Evolutionary conservation across 2,113 vertebrate genomes (phyloP).

Genomic region (Podilymbus podiceps): DNA sequence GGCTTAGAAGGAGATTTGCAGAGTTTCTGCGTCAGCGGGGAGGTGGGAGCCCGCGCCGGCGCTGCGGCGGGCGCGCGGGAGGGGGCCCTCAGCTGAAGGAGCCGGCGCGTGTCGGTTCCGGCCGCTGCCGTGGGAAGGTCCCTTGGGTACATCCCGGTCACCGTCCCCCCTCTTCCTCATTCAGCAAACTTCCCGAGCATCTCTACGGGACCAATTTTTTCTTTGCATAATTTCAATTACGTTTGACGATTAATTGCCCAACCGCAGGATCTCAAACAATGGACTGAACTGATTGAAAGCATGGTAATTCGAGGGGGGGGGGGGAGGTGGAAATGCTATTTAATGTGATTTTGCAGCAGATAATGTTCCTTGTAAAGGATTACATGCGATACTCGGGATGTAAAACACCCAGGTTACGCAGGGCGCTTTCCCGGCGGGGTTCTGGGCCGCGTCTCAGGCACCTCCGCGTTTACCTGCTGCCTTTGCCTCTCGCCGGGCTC

Average conservation of each 20-base stretch:
- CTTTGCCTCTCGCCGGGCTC: fast-evolving
- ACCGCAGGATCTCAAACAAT: not conserved
- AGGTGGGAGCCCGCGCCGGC: not conserved
- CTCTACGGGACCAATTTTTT: not conserved
- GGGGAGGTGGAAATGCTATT: not conserved
- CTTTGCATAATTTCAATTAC: not conserved
- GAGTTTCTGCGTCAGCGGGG: not conserved
- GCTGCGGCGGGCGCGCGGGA: not conserved
- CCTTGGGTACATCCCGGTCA: fast-evolving
- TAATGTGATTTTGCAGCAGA: not conserved
- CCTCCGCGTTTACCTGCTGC: not conserved
- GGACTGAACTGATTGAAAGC: not conserved
- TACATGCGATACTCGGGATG: not conserved
- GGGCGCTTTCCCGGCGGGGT: not conserved
- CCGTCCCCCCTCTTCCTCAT: fast-evolving
- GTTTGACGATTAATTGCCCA: not conserved
- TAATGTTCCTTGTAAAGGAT: not conserved
- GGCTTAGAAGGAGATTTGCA: not conserved
- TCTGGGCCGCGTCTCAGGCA: not conserved
- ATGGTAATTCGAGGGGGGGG: not conserved
- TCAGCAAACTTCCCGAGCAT: not conserved
- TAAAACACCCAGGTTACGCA: not conserved
- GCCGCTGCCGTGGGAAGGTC: not conserved
- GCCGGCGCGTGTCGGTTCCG: fast-evolving
- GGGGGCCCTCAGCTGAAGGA: not conserved